Base-by-base conservation (phyloP, 2,797 vertebrate genomes). In the Fratercula arctica region DNA sequence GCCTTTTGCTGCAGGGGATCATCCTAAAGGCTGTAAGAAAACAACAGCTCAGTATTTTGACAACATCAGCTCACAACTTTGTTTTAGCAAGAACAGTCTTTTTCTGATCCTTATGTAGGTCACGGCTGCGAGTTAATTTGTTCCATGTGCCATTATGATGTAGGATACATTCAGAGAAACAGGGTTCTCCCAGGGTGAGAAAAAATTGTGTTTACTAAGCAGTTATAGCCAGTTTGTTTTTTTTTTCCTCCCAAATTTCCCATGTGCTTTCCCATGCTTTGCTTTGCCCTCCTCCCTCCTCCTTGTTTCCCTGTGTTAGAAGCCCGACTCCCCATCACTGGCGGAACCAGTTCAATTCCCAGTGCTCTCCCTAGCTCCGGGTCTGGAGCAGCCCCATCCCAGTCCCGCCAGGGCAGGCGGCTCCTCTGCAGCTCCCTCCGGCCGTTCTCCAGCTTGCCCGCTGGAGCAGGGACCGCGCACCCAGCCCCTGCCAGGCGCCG, bases 141-240 rank as follows among this genome's bases (percentile, higher is more conserved):
- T 96, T 97, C 95, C 90, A 95, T 96, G 90, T 96, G 96, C 90
- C 41, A n/a, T 92, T 80, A 83, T 85, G 88, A 87, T 94, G 93
- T 67, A 91, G 68, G 88, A 89, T 74, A 45, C 66, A 57, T 61
- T 75, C 35, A 83, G 86, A 87, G 89, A 92, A 95, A 21, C 72
- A 83, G 50, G 18, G n/a, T 87, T 95, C 84, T 96, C 88, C 57
- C 90, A 75, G 93, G 79, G 90, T 84, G 84, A 90, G 84, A 61
- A 78, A 89, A 85, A 95, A 90, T 31, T 64, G 24, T 92, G 85
- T 93, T 95, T 87, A 89, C 69, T 83, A 90, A 94, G 85, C 72
- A 92, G 60, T 85, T 80, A 29, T 13, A 77, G 68, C 20, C 29
- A 0, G 0, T 26, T 78, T 18, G 5, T 26, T 93, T 51, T 41